Evolutionary conservation across 2,888 invertebrate species (phyloP), one percentile per base, ranked within the genome.

Genomic region (Synanthedon myopaeformis): DNA sequence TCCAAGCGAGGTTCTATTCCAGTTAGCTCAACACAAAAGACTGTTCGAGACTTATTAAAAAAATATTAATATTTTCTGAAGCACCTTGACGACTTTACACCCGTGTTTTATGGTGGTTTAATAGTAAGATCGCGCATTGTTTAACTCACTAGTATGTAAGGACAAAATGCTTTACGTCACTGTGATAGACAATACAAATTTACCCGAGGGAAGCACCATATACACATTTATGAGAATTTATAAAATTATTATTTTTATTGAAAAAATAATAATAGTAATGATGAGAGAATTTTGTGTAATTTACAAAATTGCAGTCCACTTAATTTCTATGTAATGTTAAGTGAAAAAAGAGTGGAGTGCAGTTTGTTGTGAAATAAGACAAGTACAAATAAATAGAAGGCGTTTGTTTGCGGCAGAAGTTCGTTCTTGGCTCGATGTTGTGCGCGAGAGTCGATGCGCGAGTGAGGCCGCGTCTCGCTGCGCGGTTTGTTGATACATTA

Each of bases 401-500:
- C 68, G 80, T 84, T 72, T 83, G 84, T 66, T 72, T 63, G 70
- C 75, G 80, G 79, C 76, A 79, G 72, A 72, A 57, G 59, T 50
- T 54, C 52, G 51, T 41, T 19, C 49, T 11, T n/a, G 42, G 52
- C 45, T 48, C n/a, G 49, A 19, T 23, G 53, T 59, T 59, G 66
- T 59, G 68, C 55, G 64, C 55, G 64, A 56, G 65, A 55, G 51
- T 59, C 56, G 52, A 41, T 49, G 54, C 57, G 58, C 51, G 64
- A 61, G 63, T 59, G 65, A 72, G 72, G 71, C 72, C 70, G 79
- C 72, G 81, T 82, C 84, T 85, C 83, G 84, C 87, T 85, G 84
- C 78, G 76, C 76, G 74, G 83, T 86, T 86, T 87, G 87, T 87
- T 86, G 83, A 86, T 82, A 87, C 85, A 85, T 83, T 79, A 79